Conservation (phyloP, 2,797 vertebrate species). For the Clarias pachynema region DNA sequence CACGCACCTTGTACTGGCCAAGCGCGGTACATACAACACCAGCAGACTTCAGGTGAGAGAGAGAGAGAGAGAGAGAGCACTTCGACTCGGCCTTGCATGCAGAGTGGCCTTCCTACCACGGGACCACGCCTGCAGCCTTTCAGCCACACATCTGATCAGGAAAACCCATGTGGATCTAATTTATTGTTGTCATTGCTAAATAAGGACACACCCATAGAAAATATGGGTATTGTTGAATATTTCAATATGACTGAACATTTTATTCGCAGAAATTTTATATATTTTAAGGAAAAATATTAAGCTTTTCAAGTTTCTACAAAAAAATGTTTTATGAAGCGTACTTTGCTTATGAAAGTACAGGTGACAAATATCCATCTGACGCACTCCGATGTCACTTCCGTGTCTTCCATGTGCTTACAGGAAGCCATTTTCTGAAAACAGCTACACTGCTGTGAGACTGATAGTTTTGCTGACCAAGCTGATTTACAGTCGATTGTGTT, state of each 20-base stretch:
- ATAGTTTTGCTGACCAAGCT: not conserved
- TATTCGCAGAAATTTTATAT: not conserved
- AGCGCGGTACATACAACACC: conserved; percentile 9
- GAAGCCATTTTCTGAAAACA: conserved; percentile 20
- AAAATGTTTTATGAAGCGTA: too few relatives aligned
- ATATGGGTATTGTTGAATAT: not conserved
- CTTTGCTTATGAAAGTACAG: not conserved
- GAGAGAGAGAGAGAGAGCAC: conserved; percentile 46
- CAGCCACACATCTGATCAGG: conserved; percentile 4
- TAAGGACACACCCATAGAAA: not conserved
- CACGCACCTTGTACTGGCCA: not conserved
- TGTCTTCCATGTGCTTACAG: not conserved
- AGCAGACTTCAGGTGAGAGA: conserved; percentile 31
- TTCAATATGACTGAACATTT: not conserved
- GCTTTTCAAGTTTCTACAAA: too few relatives aligned
- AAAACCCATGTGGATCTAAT: not conserved
- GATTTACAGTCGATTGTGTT: not conserved
- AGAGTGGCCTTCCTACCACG: conserved; percentile 69
- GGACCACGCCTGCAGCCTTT: not conserved
- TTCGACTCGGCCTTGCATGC: conserved; percentile 74
- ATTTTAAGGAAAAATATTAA: not conserved
- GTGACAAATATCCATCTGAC: not conserved
- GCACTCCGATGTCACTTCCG: not conserved
- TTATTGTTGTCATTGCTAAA: not conserved
- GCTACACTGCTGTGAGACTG: not conserved